Conservation (phyloP, 64 coral and sea anemone species). For the Actinia tenebrosa region DNA sequence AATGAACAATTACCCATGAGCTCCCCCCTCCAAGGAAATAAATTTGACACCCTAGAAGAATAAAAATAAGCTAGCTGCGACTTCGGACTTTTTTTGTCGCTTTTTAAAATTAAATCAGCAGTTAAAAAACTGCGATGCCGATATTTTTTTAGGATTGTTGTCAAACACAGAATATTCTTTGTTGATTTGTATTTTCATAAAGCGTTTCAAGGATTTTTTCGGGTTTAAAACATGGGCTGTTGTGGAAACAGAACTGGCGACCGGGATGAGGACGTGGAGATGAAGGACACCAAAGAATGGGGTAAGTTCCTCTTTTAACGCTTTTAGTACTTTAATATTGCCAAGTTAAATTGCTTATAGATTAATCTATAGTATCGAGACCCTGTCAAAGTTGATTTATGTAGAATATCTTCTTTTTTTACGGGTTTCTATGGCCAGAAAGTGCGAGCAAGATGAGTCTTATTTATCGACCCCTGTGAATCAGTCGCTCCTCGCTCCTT, state of each 20-base stretch:
- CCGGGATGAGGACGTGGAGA: slow-evolving; percentile 39
- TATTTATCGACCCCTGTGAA: not conserved
- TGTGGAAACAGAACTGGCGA: slow-evolving; percentile 80
- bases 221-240: slow-evolving; percentile 54
- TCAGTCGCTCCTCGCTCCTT: not conserved
- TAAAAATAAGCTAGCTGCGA: not conserved
- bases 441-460: not conserved
- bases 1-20: not conserved
- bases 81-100: not conserved
- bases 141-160: not conserved
- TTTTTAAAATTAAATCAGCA: not conserved
- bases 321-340: not conserved
- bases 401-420: not conserved
- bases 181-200: not conserved
- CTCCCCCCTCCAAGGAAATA: not conserved
- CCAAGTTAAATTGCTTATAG: not conserved
- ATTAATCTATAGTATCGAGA: not conserved
- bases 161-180: not conserved
- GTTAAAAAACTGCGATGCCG: not conserved
- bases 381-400: not conserved
- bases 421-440: not conserved
- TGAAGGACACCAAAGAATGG: slow-evolving; percentile 48
- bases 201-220: not conserved
- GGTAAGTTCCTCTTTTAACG: slow-evolving; percentile 22
- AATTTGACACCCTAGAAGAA: not conserved